A percentile compares a stretch with the other conserved stretches of the same genome.
phyloP scores from a whole-genome alignment of 2,113 vertebrate species.

The Nothocercus nigrocapillus region DNA sequence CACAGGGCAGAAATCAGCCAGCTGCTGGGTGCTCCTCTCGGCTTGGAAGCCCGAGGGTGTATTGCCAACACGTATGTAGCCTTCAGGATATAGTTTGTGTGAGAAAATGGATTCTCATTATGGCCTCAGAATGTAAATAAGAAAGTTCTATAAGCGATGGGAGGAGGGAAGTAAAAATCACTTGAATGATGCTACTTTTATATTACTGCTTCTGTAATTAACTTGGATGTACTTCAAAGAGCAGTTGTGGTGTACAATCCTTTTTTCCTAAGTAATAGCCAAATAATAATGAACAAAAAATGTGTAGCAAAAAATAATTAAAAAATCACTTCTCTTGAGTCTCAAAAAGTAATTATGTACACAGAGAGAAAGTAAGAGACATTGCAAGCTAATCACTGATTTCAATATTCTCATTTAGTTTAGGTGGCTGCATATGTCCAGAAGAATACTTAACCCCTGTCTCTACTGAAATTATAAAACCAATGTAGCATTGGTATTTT shows the following conservation, averaged over 20 bases:
- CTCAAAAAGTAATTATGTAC: constrained; percentile 44
- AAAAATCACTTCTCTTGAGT: constrained; percentile 19
- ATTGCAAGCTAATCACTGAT: not conserved
- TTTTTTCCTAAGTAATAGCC: constrained; percentile 26
- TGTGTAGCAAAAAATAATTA: not conserved
- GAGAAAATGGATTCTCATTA: not conserved
- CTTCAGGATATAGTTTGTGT: not conserved
- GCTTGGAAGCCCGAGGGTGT: not conserved
- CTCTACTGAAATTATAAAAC: not conserved
- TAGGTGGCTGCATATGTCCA: not conserved
- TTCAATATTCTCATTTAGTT: not conserved
- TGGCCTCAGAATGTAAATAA: constrained; percentile 6
- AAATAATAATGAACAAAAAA: constrained; percentile 56
- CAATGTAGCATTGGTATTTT: not conserved
- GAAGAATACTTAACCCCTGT: not conserved
- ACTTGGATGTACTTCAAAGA: constrained; percentile 60
- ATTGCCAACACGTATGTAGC: not conserved
- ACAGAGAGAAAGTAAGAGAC: not conserved
- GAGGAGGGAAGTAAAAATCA: not conserved
- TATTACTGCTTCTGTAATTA: constrained; percentile 54
- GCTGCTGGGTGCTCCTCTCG: not conserved
- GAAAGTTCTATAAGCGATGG: not conserved
- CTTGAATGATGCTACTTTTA: not conserved
- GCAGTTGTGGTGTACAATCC: constrained; percentile 20
- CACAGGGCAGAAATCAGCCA: not conserved